Evolutionary conservation across 2,797 vertebrate genomes (phyloP).

Genomic region (Artibeus jamaicensis): DNA sequence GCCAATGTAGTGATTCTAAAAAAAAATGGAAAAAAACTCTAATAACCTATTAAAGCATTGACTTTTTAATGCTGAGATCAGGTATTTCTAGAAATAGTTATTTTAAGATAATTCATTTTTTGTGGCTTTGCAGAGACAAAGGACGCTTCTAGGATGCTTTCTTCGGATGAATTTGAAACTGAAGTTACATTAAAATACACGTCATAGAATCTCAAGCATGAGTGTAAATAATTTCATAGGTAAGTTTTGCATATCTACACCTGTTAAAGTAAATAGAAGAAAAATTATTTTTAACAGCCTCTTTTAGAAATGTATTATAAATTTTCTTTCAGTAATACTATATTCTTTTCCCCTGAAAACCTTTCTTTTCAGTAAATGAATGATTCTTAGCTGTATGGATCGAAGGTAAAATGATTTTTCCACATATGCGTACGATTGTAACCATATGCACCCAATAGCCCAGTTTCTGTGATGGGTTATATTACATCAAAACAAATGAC

Average conservation of each 20-base stretch:
- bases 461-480: slow-evolving; percentile 16
- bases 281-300: background rate
- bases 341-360: background rate
- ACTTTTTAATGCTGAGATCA: too few relatives aligned
- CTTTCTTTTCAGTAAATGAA: background rate
- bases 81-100: background rate
- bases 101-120: background rate
- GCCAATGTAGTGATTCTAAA: background rate
- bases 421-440: slow-evolving; percentile 57
- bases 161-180: background rate
- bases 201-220: background rate
- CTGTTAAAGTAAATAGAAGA: background rate
- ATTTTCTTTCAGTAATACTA: background rate
- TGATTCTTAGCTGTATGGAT: background rate
- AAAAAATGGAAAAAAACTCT: background rate
- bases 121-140: background rate
- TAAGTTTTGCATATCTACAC: background rate
- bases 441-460: slow-evolving; percentile 49
- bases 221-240: background rate
- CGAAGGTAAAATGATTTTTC: slow-evolving; percentile 47
- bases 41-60: background rate
- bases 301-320: slow-evolving; percentile 3
- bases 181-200: background rate
- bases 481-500: slow-evolving; percentile 61
- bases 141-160: background rate